Evolutionary conservation across 2,113 vertebrate genomes (phyloP), one percentile per base, ranked within the genome.

Genomic region (Chaetodon auriga): DNA sequence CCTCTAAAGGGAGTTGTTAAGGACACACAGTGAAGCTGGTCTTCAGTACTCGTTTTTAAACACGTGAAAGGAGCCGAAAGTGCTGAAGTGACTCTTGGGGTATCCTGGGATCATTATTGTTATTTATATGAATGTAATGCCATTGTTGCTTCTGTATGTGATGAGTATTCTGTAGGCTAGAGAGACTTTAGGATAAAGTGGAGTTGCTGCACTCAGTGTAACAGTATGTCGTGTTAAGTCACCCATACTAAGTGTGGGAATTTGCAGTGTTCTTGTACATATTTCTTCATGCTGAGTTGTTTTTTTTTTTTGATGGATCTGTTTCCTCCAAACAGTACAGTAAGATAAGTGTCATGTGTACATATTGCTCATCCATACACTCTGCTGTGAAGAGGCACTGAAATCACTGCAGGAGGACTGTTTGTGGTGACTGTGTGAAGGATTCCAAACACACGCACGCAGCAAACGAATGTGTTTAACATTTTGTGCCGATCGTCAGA

Each of bases 101-200:
- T 49, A 7, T 5, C 46, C n/a, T 76, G 78, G 62, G 60, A 75
- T 80, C 75, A 55, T 77, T 82, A 57, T 82, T 30, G 30, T 30
- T 94, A 93, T 95, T 93, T 94, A 93, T 93, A 87, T 87, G 88
- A 93, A 89, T 93, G 91, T 94, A 73, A 87, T 41, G 25, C 69
- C 46, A 12, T 68, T 82, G 82, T 89, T 91, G 82, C 88, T 82
- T 88, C 73, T 81, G 79, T 92, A 53, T 80, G 83, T 81, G 45
- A 82, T 72, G 72, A 85, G 87, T 92, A 46, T 88, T 84, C 36
- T 74, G 77, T 92, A 88, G 80, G 55, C 46, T 88, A 83, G 75
- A 80, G 55, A 81, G 63, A 64, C 57, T 54, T 53, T 70, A 69
- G 69, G 55, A 63, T 68, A 25, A 76, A 2, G 64, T 78, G 36